Percentiles rank a stretch among this genome's conserved stretches.
These are phyloP conservation scores for Melanotaenia nigrans DNA, from an alignment of 2,797 vertebrate genomes.

Conservation along the genomic window DNA sequence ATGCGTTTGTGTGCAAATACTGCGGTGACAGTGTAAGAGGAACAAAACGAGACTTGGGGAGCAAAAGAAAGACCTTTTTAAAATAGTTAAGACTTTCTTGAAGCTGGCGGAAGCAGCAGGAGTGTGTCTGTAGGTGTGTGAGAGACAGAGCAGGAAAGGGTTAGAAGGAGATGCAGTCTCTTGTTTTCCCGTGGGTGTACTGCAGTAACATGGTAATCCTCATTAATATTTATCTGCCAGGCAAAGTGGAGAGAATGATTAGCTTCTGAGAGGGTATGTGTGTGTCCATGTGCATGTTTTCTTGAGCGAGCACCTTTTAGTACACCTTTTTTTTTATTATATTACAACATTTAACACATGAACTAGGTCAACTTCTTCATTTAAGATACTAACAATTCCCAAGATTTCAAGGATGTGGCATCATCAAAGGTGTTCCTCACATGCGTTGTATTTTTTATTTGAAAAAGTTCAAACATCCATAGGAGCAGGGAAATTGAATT, in stretches of 20 bases:
- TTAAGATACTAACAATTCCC: constrained; percentile 50
- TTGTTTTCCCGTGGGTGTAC: constrained; percentile 73
- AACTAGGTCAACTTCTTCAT: constrained; percentile 73
- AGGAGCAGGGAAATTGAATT: constrained; percentile 2
- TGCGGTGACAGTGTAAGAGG: constrained; percentile 15
- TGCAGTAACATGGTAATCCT: constrained; percentile 77
- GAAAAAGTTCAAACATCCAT: constrained; percentile 28
- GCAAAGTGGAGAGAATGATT: constrained; percentile 75
- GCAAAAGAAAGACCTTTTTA: constrained; percentile 1
- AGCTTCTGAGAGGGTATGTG: constrained; percentile 38
- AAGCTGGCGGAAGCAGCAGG: constrained; percentile 17
- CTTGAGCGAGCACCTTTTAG: constrained; percentile 34
- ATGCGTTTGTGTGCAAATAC: constrained; percentile 19
- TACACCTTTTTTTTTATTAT: constrained; percentile 23
- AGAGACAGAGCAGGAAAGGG: constrained; percentile 44
- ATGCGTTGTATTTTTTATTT: constrained; percentile 19
- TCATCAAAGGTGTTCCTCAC: constrained; percentile 28
- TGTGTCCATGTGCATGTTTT: constrained; percentile 19
- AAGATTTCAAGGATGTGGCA: constrained; percentile 62
- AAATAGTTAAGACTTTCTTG: constrained; percentile 32
- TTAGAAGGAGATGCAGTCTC: constrained; percentile 39
- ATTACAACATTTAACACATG: constrained; percentile 47
- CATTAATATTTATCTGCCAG: constrained; percentile 79
- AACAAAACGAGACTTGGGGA: constrained; percentile 5
- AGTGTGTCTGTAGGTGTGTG: constrained; percentile 20